These are phyloP conservation scores for Coenonympha glycerion DNA, from an alignment of 2,888 invertebrate genomes.

Conservation along the genomic window DNA sequence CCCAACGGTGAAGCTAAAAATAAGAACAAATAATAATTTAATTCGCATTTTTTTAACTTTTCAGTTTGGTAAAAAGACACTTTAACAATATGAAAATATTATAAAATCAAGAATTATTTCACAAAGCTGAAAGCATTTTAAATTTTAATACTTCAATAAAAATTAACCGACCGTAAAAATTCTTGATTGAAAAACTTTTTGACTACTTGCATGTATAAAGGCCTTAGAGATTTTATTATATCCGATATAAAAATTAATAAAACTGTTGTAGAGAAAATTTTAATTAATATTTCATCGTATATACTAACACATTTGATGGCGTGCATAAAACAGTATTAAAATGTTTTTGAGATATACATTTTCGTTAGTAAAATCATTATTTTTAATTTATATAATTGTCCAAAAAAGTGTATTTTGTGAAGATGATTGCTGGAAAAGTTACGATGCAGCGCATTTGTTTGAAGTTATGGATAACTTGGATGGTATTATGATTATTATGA, in stretches of 20 bases:
- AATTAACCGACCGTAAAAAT: not conserved
- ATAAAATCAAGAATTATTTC: not conserved
- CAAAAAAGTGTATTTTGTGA: not conserved
- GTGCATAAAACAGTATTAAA: not conserved
- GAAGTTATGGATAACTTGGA: conserved; percentile 41
- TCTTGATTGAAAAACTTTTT: not conserved
- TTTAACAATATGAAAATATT: not conserved
- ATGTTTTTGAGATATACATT: not conserved
- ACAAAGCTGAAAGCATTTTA: not conserved
- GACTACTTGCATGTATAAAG: not conserved
- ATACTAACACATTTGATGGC: not conserved
- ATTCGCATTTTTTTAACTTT: not conserved
- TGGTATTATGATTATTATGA: conserved; percentile 31
- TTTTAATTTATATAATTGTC: not conserved
- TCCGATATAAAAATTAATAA: no score
- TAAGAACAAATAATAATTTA: not conserved
- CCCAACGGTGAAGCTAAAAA: not conserved
- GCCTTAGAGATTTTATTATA: no score
- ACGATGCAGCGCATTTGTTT: conserved; percentile 36
- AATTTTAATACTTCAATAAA: no score
- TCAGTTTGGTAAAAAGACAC: not conserved
- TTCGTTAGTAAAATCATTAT: not conserved
- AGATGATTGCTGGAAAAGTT: conserved; percentile 41
- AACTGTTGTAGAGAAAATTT: not conserved
- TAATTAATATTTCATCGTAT: conserved; percentile 1